Percentiles rank a stretch among this genome's conserved stretches.
Evolutionary conservation across 2,113 vertebrate species (phyloP).

Genomic region (Gymnarchus niloticus): DNA sequence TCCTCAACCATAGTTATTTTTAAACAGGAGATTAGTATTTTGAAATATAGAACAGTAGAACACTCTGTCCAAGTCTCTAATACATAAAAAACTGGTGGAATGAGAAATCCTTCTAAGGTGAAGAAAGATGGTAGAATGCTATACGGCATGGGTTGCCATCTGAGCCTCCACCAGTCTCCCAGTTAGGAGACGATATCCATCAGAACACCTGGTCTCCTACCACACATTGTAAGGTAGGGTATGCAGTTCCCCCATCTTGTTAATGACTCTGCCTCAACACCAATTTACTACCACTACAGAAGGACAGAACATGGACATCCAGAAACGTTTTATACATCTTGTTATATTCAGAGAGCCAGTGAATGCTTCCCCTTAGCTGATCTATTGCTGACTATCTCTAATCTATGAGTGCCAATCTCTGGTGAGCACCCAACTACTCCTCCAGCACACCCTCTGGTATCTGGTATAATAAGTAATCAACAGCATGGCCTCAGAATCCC

Average conservation of each 20-base stretch:
- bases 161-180: background rate
- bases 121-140: background rate
- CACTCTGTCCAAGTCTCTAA: slow-evolving; percentile 51
- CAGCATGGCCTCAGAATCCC: background rate
- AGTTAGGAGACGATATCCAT: background rate
- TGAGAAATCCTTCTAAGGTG: background rate
- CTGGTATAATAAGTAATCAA: background rate
- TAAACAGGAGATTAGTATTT: slow-evolving; percentile 59
- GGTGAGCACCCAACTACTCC: background rate
- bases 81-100: slow-evolving; percentile 23
- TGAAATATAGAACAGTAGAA: slow-evolving; percentile 62
- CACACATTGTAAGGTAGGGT: too few relatives aligned
- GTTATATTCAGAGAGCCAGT: background rate
- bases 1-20: slow-evolving; percentile 37
- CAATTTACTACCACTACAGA: background rate
- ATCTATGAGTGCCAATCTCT: background rate
- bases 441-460: background rate
- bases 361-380: background rate
- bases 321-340: background rate
- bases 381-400: background rate
- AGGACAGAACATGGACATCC: too few relatives aligned
- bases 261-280: too few relatives aligned
- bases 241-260: too few relatives aligned
- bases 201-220: background rate
- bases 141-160: background rate